Conservation (phyloP, 1,140 invertebrate species). For the Panagrolaimus sp. region DNA sequence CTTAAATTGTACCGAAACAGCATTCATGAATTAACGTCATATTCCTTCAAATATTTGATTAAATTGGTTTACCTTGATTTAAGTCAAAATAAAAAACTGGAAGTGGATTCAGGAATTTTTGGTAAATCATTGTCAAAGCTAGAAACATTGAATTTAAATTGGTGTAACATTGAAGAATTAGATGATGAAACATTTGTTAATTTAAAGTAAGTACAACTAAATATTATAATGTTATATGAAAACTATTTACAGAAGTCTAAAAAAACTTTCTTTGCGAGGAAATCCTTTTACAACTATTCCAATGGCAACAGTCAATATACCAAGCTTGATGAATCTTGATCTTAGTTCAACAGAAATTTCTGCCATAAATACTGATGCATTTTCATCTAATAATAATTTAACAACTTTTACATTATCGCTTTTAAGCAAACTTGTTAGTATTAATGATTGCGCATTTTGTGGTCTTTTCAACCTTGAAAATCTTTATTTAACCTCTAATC, state of each 20-base stretch:
- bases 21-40: too few relatives aligned
- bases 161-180: background rate
- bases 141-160: background rate
- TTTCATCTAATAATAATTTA: background rate
- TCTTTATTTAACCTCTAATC: slow-evolving; percentile 18
- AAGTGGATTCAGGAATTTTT: too few relatives aligned
- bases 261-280: background rate
- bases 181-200: slow-evolving; percentile 1
- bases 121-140: background rate
- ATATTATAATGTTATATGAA: background rate
- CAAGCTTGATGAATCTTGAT: background rate
- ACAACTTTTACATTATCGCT: background rate
- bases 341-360: background rate
- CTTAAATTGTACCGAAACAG: too few relatives aligned
- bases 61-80: too few relatives aligned
- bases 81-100: too few relatives aligned
- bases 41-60: too few relatives aligned
- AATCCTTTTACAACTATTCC: background rate
- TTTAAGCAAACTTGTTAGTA: background rate
- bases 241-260: background rate
- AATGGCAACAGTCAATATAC: background rate
- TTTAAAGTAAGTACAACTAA: background rate
- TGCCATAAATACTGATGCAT: background rate
- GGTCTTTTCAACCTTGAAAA: slow-evolving; percentile 10
- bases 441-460: background rate